Percentiles rank a stretch among this genome's conserved stretches.
These are phyloP conservation scores for Clarias pachynema DNA, from an alignment of 2,797 vertebrate genomes.

Conservation along the genomic window DNA sequence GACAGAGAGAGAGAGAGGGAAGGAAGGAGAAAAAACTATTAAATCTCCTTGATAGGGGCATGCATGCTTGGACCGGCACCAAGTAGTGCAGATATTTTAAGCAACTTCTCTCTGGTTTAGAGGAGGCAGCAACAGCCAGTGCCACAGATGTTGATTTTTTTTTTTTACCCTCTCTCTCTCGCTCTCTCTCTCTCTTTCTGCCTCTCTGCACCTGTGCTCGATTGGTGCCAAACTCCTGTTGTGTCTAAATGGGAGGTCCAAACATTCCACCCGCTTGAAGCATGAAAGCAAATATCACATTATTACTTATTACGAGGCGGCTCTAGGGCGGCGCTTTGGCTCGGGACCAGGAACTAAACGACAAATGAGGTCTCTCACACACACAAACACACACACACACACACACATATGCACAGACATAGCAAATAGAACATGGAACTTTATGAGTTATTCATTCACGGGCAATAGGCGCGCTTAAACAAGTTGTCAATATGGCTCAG, in stretches of 20 bases:
- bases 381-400: not conserved
- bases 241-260: conserved; percentile 81
- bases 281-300: conserved; percentile 78
- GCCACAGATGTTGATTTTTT: conserved; percentile 64
- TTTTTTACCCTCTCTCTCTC: conserved; percentile 28
- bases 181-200: conserved; percentile 31
- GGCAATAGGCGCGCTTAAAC: conserved; percentile 42
- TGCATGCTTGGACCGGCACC: conserved; percentile 61
- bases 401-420: conserved; percentile 9
- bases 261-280: conserved; percentile 72
- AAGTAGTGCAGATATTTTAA: conserved; percentile 62
- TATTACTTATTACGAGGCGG: conserved; percentile 69
- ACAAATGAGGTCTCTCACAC: conserved; percentile 41
- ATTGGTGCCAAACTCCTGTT: conserved; percentile 78
- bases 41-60: conserved; percentile 57
- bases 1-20: conserved; percentile 8
- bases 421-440: not conserved
- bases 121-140: conserved; percentile 61
- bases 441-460: conserved; percentile 38
- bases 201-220: conserved; percentile 74
- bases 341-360: conserved; percentile 53
- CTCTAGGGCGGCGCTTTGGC: conserved; percentile 58
- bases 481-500: conserved; percentile 31
- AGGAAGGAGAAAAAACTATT: conserved; percentile 26
- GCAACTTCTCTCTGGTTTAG: conserved; percentile 56